Base-by-base conservation (phyloP, 2,797 vertebrate genomes). In the Hemitrygon akajei region DNA sequence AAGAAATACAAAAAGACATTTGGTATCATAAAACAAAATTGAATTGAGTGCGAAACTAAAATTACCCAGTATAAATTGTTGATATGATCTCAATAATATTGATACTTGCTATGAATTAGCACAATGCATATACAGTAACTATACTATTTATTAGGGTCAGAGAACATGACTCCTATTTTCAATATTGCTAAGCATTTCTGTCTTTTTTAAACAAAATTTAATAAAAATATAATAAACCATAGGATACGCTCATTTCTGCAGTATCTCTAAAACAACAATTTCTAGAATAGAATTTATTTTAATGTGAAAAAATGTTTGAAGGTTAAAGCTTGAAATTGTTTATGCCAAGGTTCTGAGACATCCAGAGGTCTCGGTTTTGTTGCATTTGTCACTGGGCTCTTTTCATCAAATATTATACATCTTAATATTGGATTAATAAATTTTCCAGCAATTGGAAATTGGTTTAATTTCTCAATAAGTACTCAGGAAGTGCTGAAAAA, bases 31-130 rank as follows among this genome's bases (percentile, higher is more conserved):
- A 93, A 75, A 56, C 34, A 76, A 76, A 76, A 93, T 47, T 71
- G 66, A 71, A 92, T 75, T 93, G 69, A 76, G 71, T n/a, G 71
- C 18, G 71, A 93, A 93, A 76, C 71, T 40, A 93, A 93, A 47
- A 92, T 47, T 75, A 30, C 1, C 56, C 47, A 56, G 27, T 75
- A 18, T 56, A 93, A 92, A 56, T 37, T 27, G 22, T 93, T 75
- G 69, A 66, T 69, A 76, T 76, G 71, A 30, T 92, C 40, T 30
- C 27, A 93, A 56, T 75, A 93, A 93, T 93, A 76, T 75, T 93
- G 37, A 14, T 47, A 93, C 22, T 76, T 76, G 30, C 16, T 76
- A 75, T 73, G 71, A 93, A 73, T 93, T 75, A 93, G 6, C 71
- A 76, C 34, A 93, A 16, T 93, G 27, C 27, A 18, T 58, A 16